Percentiles rank a stretch among this genome's conserved stretches.
phyloP scores from a whole-genome alignment of 2,888 invertebrate genomes.

The Caenorhabditis imperialis region DNA sequence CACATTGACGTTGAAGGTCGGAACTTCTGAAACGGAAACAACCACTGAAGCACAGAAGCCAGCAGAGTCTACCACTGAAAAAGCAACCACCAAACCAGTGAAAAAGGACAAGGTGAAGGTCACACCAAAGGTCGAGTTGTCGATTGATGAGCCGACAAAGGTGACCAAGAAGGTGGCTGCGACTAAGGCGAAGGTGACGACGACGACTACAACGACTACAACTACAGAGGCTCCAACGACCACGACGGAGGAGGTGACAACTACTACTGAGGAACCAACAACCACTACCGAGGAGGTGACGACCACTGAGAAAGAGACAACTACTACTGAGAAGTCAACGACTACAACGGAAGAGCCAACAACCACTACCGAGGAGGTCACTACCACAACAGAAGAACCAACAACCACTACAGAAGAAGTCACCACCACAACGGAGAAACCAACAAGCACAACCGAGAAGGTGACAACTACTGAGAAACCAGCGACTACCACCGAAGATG shows the following conservation, averaged over 20 bases:
- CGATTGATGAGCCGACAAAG: constrained; percentile 24
- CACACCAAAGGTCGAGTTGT: constrained; percentile 28
- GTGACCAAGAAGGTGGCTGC: constrained; percentile 12
- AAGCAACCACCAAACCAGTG: constrained; percentile 12
- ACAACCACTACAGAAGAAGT: too few species aligned
- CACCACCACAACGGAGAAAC: too few species aligned
- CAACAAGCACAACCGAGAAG: background rate
- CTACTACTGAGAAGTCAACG: background rate
- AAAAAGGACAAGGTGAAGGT: constrained; percentile 30
- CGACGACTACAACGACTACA: background rate
- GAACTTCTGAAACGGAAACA: background rate
- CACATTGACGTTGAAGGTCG: background rate
- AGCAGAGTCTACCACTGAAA: constrained; percentile 5
- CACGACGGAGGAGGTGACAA: background rate
- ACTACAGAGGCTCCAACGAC: background rate
- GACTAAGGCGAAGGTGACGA: constrained; percentile 2
- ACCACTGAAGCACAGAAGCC: background rate
- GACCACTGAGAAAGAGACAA: background rate
- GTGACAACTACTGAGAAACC: background rate
- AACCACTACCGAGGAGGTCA: background rate
- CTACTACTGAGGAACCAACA: constrained; percentile 8
- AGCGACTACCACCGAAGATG: constrained; percentile 2
- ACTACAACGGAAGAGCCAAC: constrained; percentile 9
- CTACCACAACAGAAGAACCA: background rate
- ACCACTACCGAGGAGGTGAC: constrained; percentile 2